These are phyloP conservation scores for Gymnopithys bicolor DNA, from an alignment of 2,797 vertebrate species.

Conservation along the genomic window DNA sequence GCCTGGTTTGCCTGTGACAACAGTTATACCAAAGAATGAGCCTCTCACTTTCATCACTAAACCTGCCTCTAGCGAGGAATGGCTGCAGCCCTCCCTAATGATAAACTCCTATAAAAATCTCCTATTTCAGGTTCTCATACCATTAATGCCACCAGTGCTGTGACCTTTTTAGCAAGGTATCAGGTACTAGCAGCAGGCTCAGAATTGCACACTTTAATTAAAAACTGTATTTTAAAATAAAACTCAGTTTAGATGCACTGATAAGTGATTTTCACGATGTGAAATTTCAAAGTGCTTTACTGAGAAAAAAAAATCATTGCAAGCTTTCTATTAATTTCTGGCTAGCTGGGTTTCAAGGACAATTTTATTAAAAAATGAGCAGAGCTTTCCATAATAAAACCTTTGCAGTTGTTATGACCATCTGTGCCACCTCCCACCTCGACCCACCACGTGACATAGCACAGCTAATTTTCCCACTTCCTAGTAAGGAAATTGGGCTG, in stretches of 20 bases:
- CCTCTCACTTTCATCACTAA: background rate
- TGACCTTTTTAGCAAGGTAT: constrained; percentile 65
- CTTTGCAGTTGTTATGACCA: constrained; percentile 54
- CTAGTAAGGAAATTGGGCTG: constrained; percentile 31
- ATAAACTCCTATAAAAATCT: constrained; percentile 8
- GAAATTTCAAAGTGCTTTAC: constrained; percentile 24
- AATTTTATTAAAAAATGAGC: constrained; percentile 66
- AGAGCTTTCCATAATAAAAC: constrained; percentile 42
- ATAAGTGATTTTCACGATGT: constrained; percentile 44
- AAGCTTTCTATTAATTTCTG: constrained; percentile 56
- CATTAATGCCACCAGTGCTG: constrained; percentile 12
- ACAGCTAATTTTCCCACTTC: constrained; percentile 41
- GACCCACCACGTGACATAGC: background rate
- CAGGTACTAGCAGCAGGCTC: constrained; percentile 40
- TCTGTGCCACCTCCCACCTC: constrained; percentile 33
- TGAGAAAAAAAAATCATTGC: constrained; percentile 20
- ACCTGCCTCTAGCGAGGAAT: background rate
- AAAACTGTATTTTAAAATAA: constrained; percentile 63
- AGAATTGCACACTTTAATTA: constrained; percentile 64
- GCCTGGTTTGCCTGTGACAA: background rate
- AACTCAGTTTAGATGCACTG: constrained; percentile 26
- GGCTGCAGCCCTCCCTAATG: background rate
- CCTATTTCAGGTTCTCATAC: constrained; percentile 21
- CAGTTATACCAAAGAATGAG: rapidly evolving
- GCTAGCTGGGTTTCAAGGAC: constrained; percentile 54